phyloP scores from a whole-genome alignment of 2,888 invertebrate species.

The Hirtodrosophila histrioides region DNA sequence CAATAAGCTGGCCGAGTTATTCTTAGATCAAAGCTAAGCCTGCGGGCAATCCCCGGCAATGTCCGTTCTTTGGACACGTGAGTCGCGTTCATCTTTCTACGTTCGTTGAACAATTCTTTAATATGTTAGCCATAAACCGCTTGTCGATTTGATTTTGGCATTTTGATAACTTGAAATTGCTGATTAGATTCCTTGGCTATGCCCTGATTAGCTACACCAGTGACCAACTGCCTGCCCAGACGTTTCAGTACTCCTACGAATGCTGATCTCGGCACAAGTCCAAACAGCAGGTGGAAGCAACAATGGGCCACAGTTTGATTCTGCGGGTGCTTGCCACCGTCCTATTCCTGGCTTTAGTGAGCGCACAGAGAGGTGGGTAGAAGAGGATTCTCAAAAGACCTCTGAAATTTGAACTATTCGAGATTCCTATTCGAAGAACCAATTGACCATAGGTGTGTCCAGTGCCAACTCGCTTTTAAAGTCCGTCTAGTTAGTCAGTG shows the following conservation, averaged over 20 bases:
- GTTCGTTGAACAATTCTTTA: constrained; percentile 1
- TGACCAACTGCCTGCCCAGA: not conserved
- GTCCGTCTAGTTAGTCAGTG: too few relatives aligned
- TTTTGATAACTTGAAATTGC: constrained; percentile 51
- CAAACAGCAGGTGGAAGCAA: constrained; percentile 14
- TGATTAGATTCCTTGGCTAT: constrained; percentile 60
- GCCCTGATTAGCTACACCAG: constrained; percentile 18
- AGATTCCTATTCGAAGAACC: not conserved
- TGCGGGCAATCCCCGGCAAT: not conserved
- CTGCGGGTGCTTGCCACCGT: constrained; percentile 26
- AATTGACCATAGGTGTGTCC: too few relatives aligned
- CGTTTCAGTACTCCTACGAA: constrained; percentile 50
- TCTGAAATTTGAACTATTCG: not conserved
- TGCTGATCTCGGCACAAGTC: constrained; percentile 38
- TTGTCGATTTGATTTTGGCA: constrained; percentile 52
- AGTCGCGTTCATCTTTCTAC: constrained; percentile 1
- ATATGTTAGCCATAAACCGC: constrained; percentile 33
- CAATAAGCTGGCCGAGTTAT: not conserved
- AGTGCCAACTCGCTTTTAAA: too few relatives aligned
- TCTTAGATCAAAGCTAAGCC: constrained; percentile 21
- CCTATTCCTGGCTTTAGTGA: constrained; percentile 22
- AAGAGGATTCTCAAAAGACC: not conserved
- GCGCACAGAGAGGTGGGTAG: constrained; percentile 48
- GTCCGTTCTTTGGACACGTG: constrained; percentile 26
- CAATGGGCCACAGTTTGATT: constrained; percentile 40